These are phyloP conservation scores for Saccopteryx leptura DNA, from an alignment of 2,113 vertebrate genomes.

Conservation along the genomic window DNA sequence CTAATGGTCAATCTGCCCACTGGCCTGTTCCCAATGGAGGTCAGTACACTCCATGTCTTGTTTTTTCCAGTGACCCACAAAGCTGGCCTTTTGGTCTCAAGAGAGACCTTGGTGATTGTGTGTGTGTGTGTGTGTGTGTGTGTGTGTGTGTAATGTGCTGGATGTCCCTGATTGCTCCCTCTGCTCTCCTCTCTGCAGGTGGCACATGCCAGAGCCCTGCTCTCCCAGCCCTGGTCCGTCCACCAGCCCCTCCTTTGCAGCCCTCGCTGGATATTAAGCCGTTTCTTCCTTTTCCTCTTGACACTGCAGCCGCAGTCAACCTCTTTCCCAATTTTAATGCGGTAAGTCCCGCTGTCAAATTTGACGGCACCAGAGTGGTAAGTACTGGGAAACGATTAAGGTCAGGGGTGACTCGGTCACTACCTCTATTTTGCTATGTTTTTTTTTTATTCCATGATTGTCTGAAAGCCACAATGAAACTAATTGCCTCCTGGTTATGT, in stretches of 20 bases:
- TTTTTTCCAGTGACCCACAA: background rate
- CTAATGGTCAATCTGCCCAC: background rate
- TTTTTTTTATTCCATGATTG: background rate
- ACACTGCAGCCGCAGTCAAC: conserved; percentile 92
- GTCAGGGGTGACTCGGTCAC: background rate
- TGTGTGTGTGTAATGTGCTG: background rate
- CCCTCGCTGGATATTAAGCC: conserved; percentile 95
- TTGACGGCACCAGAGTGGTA: background rate
- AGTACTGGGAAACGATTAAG: background rate
- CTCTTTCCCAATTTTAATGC: conserved; percentile 96
- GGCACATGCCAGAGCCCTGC: conserved; percentile 97
- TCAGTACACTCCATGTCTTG: background rate
- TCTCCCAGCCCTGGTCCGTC: conserved; percentile 95
- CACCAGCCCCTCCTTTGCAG: conserved; percentile 93
- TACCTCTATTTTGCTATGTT: rapidly evolving
- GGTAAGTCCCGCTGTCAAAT: conserved; percentile 90
- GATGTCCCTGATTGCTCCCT: conserved; percentile 69
- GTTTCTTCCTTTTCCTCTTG: conserved; percentile 96
- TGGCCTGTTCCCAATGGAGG: background rate
- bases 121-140: background rate
- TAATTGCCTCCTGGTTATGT: background rate
- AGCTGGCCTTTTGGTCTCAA: background rate
- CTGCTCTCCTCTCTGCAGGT: conserved; percentile 87
- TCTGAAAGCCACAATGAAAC: background rate
- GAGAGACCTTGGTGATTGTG: background rate